phyloP scores from a whole-genome alignment of 2,113 vertebrate species.

The Ornithorhynchus anatinus region DNA sequence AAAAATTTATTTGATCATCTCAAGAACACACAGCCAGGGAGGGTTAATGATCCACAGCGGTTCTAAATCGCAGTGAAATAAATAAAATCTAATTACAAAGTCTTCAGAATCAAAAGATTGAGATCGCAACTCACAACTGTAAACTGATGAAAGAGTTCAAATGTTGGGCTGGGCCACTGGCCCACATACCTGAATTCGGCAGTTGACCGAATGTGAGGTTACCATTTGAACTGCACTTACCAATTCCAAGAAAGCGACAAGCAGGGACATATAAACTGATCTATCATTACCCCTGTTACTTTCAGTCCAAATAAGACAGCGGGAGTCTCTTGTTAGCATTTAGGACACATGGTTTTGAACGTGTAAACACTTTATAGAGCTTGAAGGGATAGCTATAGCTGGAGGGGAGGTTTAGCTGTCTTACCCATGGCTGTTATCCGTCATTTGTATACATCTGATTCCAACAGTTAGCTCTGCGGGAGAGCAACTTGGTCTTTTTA shows the following conservation, averaged over 20 bases:
- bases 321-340: constrained; percentile 25
- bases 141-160: no score
- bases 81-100: no score
- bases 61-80: no score
- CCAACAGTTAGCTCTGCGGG: not conserved
- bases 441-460: constrained; percentile 25
- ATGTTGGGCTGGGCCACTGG: no score
- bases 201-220: no score
- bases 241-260: constrained; percentile 15
- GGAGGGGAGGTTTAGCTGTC: not conserved
- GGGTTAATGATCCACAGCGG: no score
- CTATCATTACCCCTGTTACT: constrained; percentile 2
- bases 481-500: not conserved
- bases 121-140: no score
- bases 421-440: constrained; percentile 3
- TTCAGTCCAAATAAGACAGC: constrained; percentile 15
- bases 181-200: no score
- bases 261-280: constrained; percentile 15
- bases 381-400: constrained; percentile 15
- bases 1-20: no score
- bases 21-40: no score
- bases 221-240: constrained; percentile 25
- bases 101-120: no score
- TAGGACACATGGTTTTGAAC: constrained; percentile 19
- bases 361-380: constrained; percentile 16